Percentiles rank a stretch among this genome's conserved stretches.
Conservation (phyloP, 2,888 invertebrate species). For the Leptinotarsa tumamoca region DNA sequence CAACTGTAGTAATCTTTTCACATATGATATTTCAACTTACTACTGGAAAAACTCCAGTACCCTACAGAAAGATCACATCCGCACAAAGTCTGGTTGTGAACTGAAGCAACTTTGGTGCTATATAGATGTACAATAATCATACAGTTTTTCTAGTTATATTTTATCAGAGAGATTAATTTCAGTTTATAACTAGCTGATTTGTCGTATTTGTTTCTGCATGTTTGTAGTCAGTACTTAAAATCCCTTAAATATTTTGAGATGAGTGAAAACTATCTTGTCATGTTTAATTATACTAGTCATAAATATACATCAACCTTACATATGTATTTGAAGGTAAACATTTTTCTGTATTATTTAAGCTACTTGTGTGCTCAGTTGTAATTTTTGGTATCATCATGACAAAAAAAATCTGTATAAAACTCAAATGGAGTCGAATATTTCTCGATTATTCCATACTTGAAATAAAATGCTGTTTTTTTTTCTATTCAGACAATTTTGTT, state of each 20-base stretch:
- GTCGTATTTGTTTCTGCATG: not conserved
- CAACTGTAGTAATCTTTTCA: too few species aligned
- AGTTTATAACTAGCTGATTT: not conserved
- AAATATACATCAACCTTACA: conserved; percentile 3
- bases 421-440: not conserved
- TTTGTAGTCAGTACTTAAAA: not conserved
- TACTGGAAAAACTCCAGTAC: too few species aligned
- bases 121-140: too few species aligned
- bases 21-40: too few species aligned
- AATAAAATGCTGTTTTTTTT: not conserved
- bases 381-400: not conserved
- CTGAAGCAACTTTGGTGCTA: too few species aligned
- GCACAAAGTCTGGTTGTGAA: too few species aligned
- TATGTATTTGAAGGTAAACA: not conserved
- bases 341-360: not conserved
- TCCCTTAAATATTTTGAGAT: not conserved
- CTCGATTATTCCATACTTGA: too few species aligned
- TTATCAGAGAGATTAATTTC: not conserved
- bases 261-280: conserved; percentile 2
- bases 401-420: not conserved
- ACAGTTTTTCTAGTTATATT: not conserved
- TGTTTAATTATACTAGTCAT: conserved; percentile 7
- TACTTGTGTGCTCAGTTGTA: not conserved
- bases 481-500: not conserved
- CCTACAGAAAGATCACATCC: too few species aligned